Conservation (phyloP, 1,140 invertebrate species). For the Coptotermes formosanus region DNA sequence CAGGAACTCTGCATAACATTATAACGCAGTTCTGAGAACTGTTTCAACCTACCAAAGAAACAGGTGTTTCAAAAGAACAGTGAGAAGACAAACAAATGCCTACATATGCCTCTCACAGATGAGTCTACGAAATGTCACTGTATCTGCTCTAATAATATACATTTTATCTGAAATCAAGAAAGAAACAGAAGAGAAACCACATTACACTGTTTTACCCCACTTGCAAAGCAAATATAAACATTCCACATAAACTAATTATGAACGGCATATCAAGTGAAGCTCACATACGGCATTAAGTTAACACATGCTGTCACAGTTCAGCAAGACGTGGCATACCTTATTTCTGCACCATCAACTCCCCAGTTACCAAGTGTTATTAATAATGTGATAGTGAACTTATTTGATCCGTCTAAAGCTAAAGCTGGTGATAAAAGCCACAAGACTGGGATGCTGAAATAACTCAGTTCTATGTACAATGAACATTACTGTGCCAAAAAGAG, state of each 20-base stretch:
- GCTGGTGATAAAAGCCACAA: conserved; percentile 38
- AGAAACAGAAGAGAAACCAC: conserved; percentile 4
- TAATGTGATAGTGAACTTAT: conserved; percentile 26
- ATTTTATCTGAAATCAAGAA: not conserved
- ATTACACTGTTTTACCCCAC: conserved; percentile 7
- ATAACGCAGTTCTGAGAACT: not conserved
- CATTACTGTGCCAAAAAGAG: conserved; percentile 36
- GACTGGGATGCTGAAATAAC: conserved; percentile 35
- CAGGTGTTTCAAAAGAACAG: not conserved
- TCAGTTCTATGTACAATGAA: conserved; percentile 35
- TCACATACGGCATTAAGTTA: conserved; percentile 2
- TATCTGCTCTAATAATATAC: not conserved
- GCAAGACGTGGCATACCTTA: not conserved
- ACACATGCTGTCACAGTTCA: conserved; percentile 10
- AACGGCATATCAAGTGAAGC: conserved; percentile 15
- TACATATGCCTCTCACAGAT: no score
- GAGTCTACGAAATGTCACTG: no score
- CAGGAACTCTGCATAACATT: not conserved
- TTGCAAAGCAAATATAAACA: conserved; percentile 19
- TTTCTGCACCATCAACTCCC: conserved; percentile 14
- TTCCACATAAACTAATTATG: conserved; percentile 19
- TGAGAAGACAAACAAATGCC: no score
- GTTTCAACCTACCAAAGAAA: not conserved
- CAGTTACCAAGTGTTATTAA: conserved; percentile 9
- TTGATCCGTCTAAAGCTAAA: conserved; percentile 36